Conservation (phyloP, 1,140 invertebrate genomes). For the Oryzaephilus surinamensis region DNA sequence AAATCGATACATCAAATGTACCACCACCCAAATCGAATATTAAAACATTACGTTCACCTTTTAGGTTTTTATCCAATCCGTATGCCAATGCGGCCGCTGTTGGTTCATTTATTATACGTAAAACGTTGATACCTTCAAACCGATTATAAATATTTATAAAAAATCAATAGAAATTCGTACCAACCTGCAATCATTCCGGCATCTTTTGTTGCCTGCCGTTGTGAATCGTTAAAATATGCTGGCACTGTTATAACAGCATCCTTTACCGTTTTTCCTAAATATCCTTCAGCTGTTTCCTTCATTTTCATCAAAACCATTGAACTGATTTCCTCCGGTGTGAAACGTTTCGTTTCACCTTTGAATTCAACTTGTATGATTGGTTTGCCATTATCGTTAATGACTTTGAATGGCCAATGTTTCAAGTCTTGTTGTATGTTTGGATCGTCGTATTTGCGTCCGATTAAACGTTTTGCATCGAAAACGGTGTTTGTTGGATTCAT, state of each 20-base stretch:
- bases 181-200: slow-evolving; percentile 55
- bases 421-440: slow-evolving; percentile 55
- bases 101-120: slow-evolving; percentile 69
- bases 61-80: slow-evolving; percentile 64
- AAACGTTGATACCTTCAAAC: slow-evolving; percentile 48
- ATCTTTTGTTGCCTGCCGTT: too few species aligned
- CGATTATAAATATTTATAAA: slow-evolving; percentile 1
- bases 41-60: slow-evolving; percentile 58
- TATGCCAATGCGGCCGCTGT: slow-evolving; percentile 69
- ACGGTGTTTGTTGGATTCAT: slow-evolving; percentile 64
- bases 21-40: slow-evolving; percentile 56
- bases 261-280: slow-evolving; percentile 37
- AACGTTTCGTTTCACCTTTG: slow-evolving; percentile 61
- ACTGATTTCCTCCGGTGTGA: slow-evolving; percentile 66
- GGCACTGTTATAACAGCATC: slow-evolving; percentile 46
- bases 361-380: slow-evolving; percentile 57
- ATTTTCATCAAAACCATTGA: too few species aligned
- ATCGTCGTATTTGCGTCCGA: slow-evolving; percentile 56
- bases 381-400: slow-evolving; percentile 48
- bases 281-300: too few species aligned
- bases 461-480: slow-evolving; percentile 55
- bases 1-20: slow-evolving; percentile 66
- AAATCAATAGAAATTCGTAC: slow-evolving; percentile 5
- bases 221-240: too few species aligned
- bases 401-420: slow-evolving; percentile 59